phyloP scores from a whole-genome alignment of 2,888 invertebrate genomes.

The Sepioteuthis lessoniana region DNA sequence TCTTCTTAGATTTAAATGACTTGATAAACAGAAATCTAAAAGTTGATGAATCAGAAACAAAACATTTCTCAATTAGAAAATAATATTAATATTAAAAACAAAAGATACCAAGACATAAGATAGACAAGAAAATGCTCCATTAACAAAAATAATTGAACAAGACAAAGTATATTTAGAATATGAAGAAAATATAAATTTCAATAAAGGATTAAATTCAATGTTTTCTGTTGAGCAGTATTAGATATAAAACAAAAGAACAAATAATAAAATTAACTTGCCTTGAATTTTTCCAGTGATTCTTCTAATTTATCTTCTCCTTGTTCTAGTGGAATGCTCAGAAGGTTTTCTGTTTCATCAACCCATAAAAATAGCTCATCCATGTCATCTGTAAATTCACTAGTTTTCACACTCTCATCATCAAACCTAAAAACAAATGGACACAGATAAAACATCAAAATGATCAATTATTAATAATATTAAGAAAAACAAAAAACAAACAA shows the following conservation, averaged over 20 bases:
- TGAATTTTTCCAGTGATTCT: constrained; percentile 79
- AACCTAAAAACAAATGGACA: constrained; percentile 56
- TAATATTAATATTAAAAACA: too few species aligned
- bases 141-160: too few species aligned
- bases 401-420: constrained; percentile 66
- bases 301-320: constrained; percentile 81
- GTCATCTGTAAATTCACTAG: constrained; percentile 71
- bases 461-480: not conserved
- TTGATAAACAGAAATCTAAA: too few species aligned
- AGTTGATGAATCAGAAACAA: too few species aligned
- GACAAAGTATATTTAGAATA: too few species aligned
- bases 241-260: not conserved
- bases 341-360: constrained; percentile 76
- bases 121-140: too few species aligned
- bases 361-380: constrained; percentile 75
- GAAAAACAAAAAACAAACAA: not conserved
- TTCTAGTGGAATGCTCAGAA: constrained; percentile 80
- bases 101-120: too few species aligned
- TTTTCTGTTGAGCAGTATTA: not conserved
- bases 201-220: not conserved
- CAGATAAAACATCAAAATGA: not conserved
- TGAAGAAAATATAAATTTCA: not conserved
- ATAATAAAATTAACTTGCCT: constrained; percentile 58
- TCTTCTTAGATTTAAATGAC: too few species aligned
- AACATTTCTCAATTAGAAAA: too few species aligned